Base-by-base conservation (phyloP, 2,888 invertebrate genomes). In the Teinopalpus imperialis region DNA sequence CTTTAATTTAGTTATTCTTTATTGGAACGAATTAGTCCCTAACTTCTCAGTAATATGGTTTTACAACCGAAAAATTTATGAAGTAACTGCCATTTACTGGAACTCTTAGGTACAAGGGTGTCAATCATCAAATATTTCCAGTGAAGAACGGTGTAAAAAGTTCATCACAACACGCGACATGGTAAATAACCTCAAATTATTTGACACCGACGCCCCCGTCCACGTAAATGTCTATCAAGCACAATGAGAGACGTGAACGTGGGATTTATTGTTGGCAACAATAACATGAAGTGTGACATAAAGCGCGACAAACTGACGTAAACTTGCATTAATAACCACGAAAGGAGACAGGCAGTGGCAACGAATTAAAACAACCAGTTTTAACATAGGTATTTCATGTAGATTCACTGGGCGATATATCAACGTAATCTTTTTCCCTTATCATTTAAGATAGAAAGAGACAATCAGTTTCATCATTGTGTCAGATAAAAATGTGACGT, bases 251-350 rank as follows among this genome's bases (percentile, higher is more conserved):
- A 29, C 10, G 29, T n/a, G 27, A 23, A 13, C 35, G 14, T 29
- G 14, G 21, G 43, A 29, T 43, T 43, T 21, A 35, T 35, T 5
- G 21, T 35, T 10, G 14, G 29, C 29, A 35, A 35, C 35, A 16
- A 35, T 23, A 43, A 27, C 43, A 34, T 35, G 20, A 43, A 29
- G 12, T 27, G 31, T 40, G 40, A 40, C 41, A 18, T 32, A 41
- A 31, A 36, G 27, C 12, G 8, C 20, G 12, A 30, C 39, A 29
- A 13, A 29, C 10, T 10, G 12, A 29, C 18, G 4, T 26, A 10
- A 37, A 42, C 16, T 26, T 34, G 26, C 42, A n/a, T 34, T 26
- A 43, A 43, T 43, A 43, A 9, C 18, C 9, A 29, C 29, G 27
- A 3, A 27, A 29, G 35, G 14, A 35, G 6, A 35, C 29, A 14